Percentiles rank a stretch among this genome's conserved stretches.
These are phyloP conservation scores for Macrotus californicus DNA, from an alignment of 2,113 vertebrate genomes.

Conservation along the genomic window DNA sequence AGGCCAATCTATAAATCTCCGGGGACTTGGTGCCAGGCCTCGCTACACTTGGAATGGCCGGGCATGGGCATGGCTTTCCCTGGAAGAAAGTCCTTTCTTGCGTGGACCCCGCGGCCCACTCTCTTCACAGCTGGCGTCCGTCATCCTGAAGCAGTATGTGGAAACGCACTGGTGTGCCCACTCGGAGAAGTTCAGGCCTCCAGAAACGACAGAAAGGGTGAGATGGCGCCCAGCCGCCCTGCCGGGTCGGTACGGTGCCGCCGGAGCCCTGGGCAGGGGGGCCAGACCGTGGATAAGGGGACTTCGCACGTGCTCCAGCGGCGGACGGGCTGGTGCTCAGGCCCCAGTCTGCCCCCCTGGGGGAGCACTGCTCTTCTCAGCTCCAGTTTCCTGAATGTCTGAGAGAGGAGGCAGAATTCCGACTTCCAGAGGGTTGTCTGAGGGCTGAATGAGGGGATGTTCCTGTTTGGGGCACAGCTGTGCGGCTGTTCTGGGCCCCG, in stretches of 20 bases:
- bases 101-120: not conserved
- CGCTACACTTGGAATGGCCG: not conserved
- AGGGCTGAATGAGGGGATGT: not conserved
- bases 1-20: not conserved
- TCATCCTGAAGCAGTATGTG: slow-evolving; percentile 98
- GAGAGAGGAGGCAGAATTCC: not conserved
- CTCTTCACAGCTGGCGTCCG: slow-evolving; percentile 89
- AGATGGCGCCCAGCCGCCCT: slow-evolving; percentile 13
- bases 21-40: not conserved
- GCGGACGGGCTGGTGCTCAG: not conserved
- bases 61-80: not conserved
- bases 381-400: not conserved
- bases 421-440: not conserved
- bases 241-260: not conserved
- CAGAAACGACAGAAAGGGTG: slow-evolving; percentile 97
- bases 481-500: not conserved
- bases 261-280: not conserved
- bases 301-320: not conserved
- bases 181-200: slow-evolving; percentile 96
- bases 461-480: not conserved
- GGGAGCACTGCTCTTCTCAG: not conserved
- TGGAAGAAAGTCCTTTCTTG: not conserved
- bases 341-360: no score
- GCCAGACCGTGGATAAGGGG: not conserved
- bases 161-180: slow-evolving; percentile 99